Evolutionary conservation across 2,888 invertebrate species (phyloP), one percentile per base, ranked within the genome.

Genomic region (Rosalia funebris): DNA sequence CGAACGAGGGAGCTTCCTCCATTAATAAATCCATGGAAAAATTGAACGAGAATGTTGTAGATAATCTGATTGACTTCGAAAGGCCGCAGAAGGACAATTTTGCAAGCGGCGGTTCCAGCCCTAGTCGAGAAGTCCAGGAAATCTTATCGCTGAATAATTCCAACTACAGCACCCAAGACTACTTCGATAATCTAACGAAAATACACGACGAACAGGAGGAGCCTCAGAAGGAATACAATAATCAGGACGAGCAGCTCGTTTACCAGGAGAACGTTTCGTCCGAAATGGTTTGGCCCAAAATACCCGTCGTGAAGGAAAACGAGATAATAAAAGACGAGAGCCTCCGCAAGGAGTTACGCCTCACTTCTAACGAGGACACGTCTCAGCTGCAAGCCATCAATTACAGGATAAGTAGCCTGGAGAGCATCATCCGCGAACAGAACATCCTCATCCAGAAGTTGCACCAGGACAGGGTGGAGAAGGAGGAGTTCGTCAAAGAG

Each of bases 121-220:
- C 95, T 2, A 94, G 94, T 73, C 85, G 93, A 15, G 95, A 96
- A 82, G 95, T 95, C 15, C 90, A 93, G 77, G 91, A 95, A 82
- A 95, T 95, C 69, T 84, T 95, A 79, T 88, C 90, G 2, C 85
- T 90, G 39, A 88, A 88, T 68, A 87, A 87, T 62, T 69, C 71
- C 7, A 69, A 65, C 4, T 76, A 72, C 58, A 69, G 63, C 55
- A 72, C 69, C 14, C 78, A 79, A 55, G 80, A 81, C 54, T 80
- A 75, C 66, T 80, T 77, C 53, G 79, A 79, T 32, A 78, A 77
- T 65, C 62, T 79, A 31, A 70, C 74, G 0, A 78, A 77, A 64
- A 46, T 74, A 17, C 68, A 73, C 47, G 66, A 68, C 5, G 63
- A 68, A 36, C 61, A 62, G 20, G 65, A 75, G 63, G 62, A 70